Conservation (phyloP, 2,888 invertebrate genomes). For the Cryptophagus acutangulus region DNA sequence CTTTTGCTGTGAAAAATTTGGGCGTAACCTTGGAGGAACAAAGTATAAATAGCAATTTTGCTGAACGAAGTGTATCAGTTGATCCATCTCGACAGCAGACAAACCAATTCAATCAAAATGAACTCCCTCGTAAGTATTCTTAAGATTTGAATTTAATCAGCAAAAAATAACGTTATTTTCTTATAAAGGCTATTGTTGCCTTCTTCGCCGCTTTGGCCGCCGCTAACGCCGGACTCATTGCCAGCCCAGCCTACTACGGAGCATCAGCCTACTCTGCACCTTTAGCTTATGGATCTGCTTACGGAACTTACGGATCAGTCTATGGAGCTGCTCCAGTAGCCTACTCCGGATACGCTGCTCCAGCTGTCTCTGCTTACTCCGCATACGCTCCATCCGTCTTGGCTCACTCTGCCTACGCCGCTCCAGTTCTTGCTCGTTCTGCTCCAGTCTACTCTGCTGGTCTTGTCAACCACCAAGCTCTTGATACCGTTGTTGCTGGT, state of each 20-base stretch:
- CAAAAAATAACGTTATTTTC: conserved; percentile 1
- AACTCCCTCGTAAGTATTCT: conserved; percentile 34
- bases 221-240: conserved; percentile 28
- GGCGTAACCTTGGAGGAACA: too few relatives aligned
- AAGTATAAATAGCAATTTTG: neutral
- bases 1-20: too few relatives aligned
- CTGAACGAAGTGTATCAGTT: neutral
- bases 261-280: conserved; percentile 17
- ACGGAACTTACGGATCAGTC: conserved; percentile 17
- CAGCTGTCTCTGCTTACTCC: conserved; percentile 12
- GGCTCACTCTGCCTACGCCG: conserved; percentile 10
- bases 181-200: conserved; percentile 21
- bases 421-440: conserved; percentile 8
- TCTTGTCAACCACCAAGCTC: conserved; percentile 12
- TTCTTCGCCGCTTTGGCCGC: conserved; percentile 33
- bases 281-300: conserved; percentile 7
- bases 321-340: conserved; percentile 20
- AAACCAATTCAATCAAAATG: conserved; percentile 25
- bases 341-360: conserved; percentile 18
- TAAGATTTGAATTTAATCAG: conserved; percentile 6
- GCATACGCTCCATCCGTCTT: conserved; percentile 18
- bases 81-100: neutral
- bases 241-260: too few relatives aligned
- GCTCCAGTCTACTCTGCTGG: conserved; percentile 13
- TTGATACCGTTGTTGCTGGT: conserved; percentile 27